phyloP scores from a whole-genome alignment of 2,888 invertebrate genomes.

The Chloroclystis v-ata region DNA sequence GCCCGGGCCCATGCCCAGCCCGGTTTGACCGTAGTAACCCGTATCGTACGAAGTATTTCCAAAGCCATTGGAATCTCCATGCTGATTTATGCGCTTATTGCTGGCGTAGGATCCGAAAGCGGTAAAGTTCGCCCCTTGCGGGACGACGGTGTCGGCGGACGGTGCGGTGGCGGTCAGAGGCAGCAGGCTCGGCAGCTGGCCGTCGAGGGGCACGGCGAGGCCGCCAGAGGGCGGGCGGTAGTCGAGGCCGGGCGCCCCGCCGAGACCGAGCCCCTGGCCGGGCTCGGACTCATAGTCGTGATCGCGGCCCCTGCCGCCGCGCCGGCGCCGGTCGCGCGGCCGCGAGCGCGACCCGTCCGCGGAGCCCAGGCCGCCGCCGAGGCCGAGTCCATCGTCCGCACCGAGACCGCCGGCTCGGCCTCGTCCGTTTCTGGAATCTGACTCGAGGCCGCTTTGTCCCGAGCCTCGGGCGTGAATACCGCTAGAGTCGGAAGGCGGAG shows the following conservation, averaged over 20 bases:
- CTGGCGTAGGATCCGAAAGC: slow-evolving; percentile 68
- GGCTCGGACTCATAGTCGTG: slow-evolving; percentile 50
- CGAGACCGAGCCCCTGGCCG: slow-evolving; percentile 51
- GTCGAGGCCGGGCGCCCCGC: slow-evolving; percentile 40
- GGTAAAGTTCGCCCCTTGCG: slow-evolving; percentile 67
- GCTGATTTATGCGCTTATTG: slow-evolving; percentile 39
- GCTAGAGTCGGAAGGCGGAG: slow-evolving; percentile 50
- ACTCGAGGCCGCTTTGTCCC: slow-evolving; percentile 64
- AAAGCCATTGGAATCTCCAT: slow-evolving; percentile 42
- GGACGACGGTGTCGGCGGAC: slow-evolving; percentile 44
- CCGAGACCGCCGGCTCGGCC: slow-evolving; percentile 44
- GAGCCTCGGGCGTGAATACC: slow-evolving; percentile 58
- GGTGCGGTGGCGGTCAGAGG: slow-evolving; percentile 49
- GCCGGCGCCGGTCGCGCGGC: slow-evolving; percentile 62
- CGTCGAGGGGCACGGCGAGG: slow-evolving; percentile 66
- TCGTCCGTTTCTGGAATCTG: slow-evolving; percentile 73
- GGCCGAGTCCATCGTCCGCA: slow-evolving; percentile 34
- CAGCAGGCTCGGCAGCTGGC: slow-evolving; percentile 69
- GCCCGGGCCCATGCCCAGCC: slow-evolving; percentile 58
- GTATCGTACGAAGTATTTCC: slow-evolving; percentile 40
- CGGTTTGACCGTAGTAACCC: slow-evolving; percentile 55
- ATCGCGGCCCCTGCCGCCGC: slow-evolving; percentile 68
- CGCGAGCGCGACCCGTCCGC: slow-evolving; percentile 43
- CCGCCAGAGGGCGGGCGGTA: slow-evolving; percentile 62
- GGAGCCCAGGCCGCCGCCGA: slow-evolving; percentile 38